A percentile compares a stretch with the other conserved stretches of the same genome.
Conservation (phyloP, 2,888 invertebrate species). For the Beris morrisii region DNA sequence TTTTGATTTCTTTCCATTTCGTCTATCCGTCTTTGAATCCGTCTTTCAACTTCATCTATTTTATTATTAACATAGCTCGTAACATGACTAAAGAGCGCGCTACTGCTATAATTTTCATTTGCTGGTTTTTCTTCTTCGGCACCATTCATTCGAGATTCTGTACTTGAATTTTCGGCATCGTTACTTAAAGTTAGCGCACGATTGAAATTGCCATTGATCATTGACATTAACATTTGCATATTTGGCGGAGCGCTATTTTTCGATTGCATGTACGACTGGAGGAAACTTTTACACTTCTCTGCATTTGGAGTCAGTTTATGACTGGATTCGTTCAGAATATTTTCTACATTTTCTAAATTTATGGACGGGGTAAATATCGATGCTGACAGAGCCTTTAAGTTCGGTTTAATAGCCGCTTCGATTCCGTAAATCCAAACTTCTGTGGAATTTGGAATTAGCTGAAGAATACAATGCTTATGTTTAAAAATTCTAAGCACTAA, state of each 20-base stretch:
- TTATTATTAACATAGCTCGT: constrained; percentile 45
- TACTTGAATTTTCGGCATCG: background rate
- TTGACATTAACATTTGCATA: constrained; percentile 19
- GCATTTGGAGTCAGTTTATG: constrained; percentile 44
- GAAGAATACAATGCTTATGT: constrained; percentile 12
- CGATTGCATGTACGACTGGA: constrained; percentile 27
- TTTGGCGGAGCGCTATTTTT: constrained; percentile 8
- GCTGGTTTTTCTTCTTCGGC: constrained; percentile 25
- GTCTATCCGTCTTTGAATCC: constrained; percentile 44
- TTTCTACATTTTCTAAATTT: constrained; percentile 49
- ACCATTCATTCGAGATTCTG: background rate
- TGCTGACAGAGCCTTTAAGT: constrained; percentile 15
- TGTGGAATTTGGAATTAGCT: constrained; percentile 39
- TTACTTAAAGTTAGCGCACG: background rate
- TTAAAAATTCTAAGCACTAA: constrained; percentile 23
- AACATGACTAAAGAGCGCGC: constrained; percentile 33
- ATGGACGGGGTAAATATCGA: constrained; percentile 36
- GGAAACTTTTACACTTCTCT: constrained; percentile 47
- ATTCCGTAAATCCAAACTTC: constrained; percentile 52
- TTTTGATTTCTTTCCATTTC: constrained; percentile 46
- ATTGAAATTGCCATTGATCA: constrained; percentile 27
- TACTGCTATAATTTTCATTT: constrained; percentile 12
- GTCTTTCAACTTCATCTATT: constrained; percentile 45
- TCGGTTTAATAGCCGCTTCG: constrained; percentile 5
- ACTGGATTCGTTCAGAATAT: constrained; percentile 44